Evolutionary conservation across 2,797 vertebrate genomes (phyloP), one percentile per base, ranked within the genome.

Genomic region (Micromesistius poutassou): DNA sequence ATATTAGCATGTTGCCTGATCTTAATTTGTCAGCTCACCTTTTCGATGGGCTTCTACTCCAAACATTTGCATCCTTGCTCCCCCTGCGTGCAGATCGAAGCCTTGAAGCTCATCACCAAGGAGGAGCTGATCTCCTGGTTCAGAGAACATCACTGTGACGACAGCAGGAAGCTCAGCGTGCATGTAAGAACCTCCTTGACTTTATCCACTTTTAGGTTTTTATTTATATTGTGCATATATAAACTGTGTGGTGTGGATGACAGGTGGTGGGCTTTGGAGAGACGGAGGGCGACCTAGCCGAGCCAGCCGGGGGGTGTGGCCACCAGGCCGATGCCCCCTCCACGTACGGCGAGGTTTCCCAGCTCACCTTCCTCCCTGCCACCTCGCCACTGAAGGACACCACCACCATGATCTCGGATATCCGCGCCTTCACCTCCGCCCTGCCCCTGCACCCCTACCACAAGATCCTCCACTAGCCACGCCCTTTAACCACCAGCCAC

Each of bases 191-290:
- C 62, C n/a, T 25, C 55, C 22, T 25, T 22, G 16, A 62, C 22
- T n/a, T 9, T 25, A 22, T 9, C 55, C 6, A 62, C 55, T 25
- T 25, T n/a, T 62, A 4, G 55, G 22, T n/a, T n/a, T 2, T 62
- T 62, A 62, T 25, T n/a, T 62, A 50, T 19, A 50, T 0, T 72
- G n/a, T 19, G 50, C 46, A 55, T 28, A 25, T 13, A 36, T 75
- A 70, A 55, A 71, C 13, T 46, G 36, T 31, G n/a, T n/a, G 28
- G 42, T 71, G 25, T 50, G 30, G 5, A 14, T 83, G 31, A 19
- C 92, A 98, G 97, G 96, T 98, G 82, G 95, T 96, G 68, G 97
- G 97, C 38, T 97, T 95, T 40, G 97, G 97, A 22, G 90, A 91
- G 74, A 89, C 96, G 2, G 97, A 99, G 92, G 91, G 90, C 10